Percentiles rank a stretch among this genome's conserved stretches.
Evolutionary conservation across 2,113 vertebrate genomes (phyloP).

Genomic region (Castor canadensis): DNA sequence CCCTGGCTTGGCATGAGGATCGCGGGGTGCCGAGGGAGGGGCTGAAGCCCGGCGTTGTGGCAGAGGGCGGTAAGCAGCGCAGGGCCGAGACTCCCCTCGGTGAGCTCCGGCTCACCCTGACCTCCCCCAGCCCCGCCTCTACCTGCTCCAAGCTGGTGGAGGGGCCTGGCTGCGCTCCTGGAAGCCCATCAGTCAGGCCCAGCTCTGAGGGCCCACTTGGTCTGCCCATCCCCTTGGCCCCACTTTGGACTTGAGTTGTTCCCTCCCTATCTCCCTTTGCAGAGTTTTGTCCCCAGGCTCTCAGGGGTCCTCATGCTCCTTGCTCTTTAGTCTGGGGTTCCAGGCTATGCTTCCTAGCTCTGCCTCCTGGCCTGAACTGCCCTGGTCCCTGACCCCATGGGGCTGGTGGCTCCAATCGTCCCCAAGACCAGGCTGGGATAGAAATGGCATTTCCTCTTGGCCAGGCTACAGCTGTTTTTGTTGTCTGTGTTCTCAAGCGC

Average conservation of each 20-base stretch:
- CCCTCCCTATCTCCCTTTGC: not conserved
- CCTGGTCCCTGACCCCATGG: constrained; percentile 57
- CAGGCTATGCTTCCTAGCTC: not conserved
- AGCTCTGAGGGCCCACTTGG: not conserved
- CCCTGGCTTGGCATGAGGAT: constrained; percentile 89
- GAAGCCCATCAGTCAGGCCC: not conserved
- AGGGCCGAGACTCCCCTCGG: not conserved
- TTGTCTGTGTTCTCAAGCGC: constrained; percentile 74
- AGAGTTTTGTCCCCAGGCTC: not conserved
- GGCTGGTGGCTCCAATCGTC: constrained; percentile 70
- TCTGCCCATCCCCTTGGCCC: not conserved
- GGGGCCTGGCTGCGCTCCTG: constrained; percentile 17
- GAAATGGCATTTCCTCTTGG: constrained; percentile 82
- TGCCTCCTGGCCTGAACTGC: constrained; percentile 49
- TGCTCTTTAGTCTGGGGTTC: constrained; percentile 2
- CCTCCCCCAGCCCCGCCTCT: constrained; percentile 45
- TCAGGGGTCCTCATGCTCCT: not conserved
- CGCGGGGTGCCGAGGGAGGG: constrained; percentile 73
- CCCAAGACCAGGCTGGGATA: constrained; percentile 74
- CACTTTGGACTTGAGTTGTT: not conserved
- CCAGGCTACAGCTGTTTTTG: constrained; percentile 75
- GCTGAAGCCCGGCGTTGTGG: constrained; percentile 57
- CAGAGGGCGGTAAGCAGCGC: constrained; percentile 75
- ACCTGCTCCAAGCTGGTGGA: constrained; percentile 62
- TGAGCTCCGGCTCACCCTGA: not conserved